Base-by-base conservation (phyloP, 2,888 invertebrate genomes). In the Torymus auratus region DNA sequence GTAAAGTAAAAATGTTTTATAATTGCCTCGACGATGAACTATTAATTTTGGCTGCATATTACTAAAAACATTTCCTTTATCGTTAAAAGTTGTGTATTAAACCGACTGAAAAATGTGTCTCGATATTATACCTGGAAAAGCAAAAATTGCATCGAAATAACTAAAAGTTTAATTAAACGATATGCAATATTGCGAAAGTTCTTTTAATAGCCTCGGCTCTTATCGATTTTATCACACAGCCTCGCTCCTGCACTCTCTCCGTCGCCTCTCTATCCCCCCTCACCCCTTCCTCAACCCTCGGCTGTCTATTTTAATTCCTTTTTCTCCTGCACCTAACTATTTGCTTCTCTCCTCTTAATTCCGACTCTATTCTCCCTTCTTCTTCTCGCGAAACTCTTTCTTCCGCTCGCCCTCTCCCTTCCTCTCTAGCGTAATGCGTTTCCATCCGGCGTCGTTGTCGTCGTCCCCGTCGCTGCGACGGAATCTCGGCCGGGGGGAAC, bases 281-380 rank as follows among this genome's bases (percentile, higher is more conserved):
- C 41, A 7, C 41, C 41, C 41, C 41, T 41, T 41, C 13, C 61
- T 10, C 56, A 14, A n/a, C 13, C 65, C 52, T 5, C 58, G 41
- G 11, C 64, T 67, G 67, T 67, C 67, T 52, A 75, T 75, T 75
- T 75, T 68, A 67, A 75, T 75, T 75, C 68, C 60, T 74, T 60
- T 53, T 52, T 69, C 70, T n/a, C 64, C 65, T 53, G 71, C 65
- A 62, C 14, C n/a, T 55, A 69, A 69, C 60, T 70, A 71, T 77
- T 71, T 67, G 60, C 76, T 65, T 70, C 80, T 61, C 70, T 69
- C 50, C 71, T 76, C 67, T 70, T 68, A 76, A 71, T 60, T 68
- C 62, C 14, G 53, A 23, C 69, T 75, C 74, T n/a, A 73, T 73
- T 65, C 78, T 67, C 55, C 61, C 23, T 11, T 23, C 15, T n/a